Evolutionary conservation across 2,888 invertebrate genomes (phyloP).

Genomic region (Pseudoips prasinana): DNA sequence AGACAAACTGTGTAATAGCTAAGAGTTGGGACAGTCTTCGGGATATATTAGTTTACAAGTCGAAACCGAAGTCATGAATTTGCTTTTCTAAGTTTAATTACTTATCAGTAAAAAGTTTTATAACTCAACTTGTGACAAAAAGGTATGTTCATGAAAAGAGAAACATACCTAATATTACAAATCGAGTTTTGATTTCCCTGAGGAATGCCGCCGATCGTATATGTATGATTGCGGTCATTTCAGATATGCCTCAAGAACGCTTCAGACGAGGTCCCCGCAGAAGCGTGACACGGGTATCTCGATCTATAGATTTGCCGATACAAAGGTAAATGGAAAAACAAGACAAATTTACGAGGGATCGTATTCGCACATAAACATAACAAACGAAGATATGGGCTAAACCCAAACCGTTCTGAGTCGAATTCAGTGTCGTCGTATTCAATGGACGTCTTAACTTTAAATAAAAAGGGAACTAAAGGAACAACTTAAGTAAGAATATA

Average conservation of each 20-base stretch:
- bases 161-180: constrained; percentile 58
- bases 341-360: constrained; percentile 57
- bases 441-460: constrained; percentile 34
- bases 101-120: constrained; percentile 16
- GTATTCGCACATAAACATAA: constrained; percentile 46
- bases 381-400: constrained; percentile 29
- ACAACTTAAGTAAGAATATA: no score
- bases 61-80: constrained; percentile 18
- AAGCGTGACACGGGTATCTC: constrained; percentile 43
- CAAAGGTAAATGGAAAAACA: constrained; percentile 53
- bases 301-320: constrained; percentile 35
- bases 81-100: constrained; percentile 23
- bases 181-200: constrained; percentile 65
- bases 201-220: constrained; percentile 40
- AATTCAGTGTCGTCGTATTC: no score
- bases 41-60: constrained; percentile 32
- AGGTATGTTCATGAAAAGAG: constrained; percentile 31
- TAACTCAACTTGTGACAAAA: constrained; percentile 9
- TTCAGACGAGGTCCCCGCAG: constrained; percentile 49
- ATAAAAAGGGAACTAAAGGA: constrained; percentile 33
- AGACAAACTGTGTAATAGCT: constrained; percentile 27
- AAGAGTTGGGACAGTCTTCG: constrained; percentile 19
- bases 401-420: constrained; percentile 34
- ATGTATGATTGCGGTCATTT: constrained; percentile 61
- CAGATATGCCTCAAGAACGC: constrained; percentile 47